phyloP scores from a whole-genome alignment of 2,113 vertebrate genomes.

The Bettongia penicillata region DNA sequence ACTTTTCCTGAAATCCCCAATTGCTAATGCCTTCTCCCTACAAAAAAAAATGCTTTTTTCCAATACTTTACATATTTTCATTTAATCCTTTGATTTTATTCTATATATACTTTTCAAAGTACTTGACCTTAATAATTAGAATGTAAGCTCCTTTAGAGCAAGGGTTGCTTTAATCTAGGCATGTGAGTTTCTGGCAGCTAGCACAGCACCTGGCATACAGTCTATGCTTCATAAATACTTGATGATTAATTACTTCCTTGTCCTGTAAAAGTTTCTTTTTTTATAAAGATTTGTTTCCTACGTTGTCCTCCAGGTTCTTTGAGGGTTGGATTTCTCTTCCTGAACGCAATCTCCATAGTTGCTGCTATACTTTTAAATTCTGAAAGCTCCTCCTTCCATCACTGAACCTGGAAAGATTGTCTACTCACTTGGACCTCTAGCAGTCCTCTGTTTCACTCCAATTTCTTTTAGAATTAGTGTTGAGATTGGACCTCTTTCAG shows the following conservation, averaged over 20 bases:
- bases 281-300: neutral
- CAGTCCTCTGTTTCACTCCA: neutral
- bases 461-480: neutral
- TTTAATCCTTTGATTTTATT: neutral
- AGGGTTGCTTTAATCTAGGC: neutral
- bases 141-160: neutral
- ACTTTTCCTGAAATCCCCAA: neutral
- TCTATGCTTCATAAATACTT: neutral
- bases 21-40: neutral
- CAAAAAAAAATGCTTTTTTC: neutral
- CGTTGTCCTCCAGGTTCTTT: neutral
- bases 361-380: neutral
- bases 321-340: neutral
- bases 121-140: neutral
- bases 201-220: neutral
- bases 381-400: too few species aligned
- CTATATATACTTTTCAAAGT: neutral
- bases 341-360: neutral
- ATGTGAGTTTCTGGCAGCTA: neutral
- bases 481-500: neutral
- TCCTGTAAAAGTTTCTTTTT: neutral
- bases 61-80: neutral
- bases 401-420: neutral
- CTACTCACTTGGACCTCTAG: neutral
- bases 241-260: neutral